A percentile compares a stretch with the other conserved stretches of the same genome.
These are phyloP conservation scores for Psephotus haematonotus DNA, from an alignment of 2,113 vertebrate genomes.

Conservation along the genomic window DNA sequence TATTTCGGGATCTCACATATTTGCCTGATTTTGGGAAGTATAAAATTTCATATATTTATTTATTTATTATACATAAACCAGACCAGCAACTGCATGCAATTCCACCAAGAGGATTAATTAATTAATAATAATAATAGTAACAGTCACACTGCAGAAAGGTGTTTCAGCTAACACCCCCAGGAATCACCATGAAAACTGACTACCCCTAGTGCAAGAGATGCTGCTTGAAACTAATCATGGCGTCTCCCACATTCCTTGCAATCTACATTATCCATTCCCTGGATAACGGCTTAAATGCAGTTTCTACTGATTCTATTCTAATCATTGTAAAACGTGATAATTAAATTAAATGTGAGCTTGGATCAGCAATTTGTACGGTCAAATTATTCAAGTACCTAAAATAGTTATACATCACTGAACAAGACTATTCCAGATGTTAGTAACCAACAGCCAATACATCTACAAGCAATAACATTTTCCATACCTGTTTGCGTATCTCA, in stretches of 20 bases:
- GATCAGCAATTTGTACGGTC: neutral
- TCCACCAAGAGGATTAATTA: neutral
- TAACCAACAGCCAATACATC: neutral
- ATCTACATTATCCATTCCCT: neutral
- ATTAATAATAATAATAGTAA: too few species aligned
- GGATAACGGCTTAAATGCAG: neutral
- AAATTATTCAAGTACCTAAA: neutral
- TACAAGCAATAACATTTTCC: slow-evolving; percentile 7
- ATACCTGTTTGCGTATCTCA: slow-evolving; percentile 99
- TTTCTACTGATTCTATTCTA: neutral
- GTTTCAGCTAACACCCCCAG: neutral
- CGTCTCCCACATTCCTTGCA: neutral
- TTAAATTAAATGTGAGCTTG: neutral
- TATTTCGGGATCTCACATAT: neutral
- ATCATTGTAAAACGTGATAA: neutral
- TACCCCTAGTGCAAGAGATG: neutral
- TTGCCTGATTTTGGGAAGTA: neutral
- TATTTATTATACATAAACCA: neutral
- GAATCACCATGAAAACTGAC: neutral
- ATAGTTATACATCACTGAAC: neutral
- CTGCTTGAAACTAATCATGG: neutral
- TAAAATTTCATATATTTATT: neutral
- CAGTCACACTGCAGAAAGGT: neutral
- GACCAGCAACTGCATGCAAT: neutral
- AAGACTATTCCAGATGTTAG: neutral